A percentile compares a stretch with the other conserved stretches of the same genome.
Conservation (phyloP, 2,113 vertebrate genomes). For the Narcine bancroftii region DNA sequence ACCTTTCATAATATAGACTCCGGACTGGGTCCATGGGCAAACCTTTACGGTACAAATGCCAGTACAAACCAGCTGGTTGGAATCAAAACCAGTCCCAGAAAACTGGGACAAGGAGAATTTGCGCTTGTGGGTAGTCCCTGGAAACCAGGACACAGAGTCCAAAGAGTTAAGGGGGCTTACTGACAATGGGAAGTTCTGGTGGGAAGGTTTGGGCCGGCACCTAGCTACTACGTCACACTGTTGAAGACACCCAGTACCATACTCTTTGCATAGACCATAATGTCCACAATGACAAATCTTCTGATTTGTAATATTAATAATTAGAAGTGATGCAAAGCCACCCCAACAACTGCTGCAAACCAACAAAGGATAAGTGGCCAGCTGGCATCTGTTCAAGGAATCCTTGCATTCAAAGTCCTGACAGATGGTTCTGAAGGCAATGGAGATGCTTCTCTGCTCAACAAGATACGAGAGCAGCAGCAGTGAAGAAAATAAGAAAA, state of each 20-base stretch:
- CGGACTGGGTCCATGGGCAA: too few species aligned
- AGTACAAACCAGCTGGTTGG: too few species aligned
- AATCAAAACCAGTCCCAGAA: too few species aligned
- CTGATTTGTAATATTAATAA: constrained; percentile 27
- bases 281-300: neutral
- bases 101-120: too few species aligned
- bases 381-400: constrained; percentile 22
- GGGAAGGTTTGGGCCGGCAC: neutral
- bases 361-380: neutral
- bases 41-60: too few species aligned
- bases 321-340: constrained; percentile 19
- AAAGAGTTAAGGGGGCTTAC: too few species aligned
- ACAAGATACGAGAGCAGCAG: constrained; percentile 11
- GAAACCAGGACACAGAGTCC: too few species aligned
- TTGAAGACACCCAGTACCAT: neutral
- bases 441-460: neutral
- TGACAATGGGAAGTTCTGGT: neutral
- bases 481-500: constrained; percentile 34
- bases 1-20: too few species aligned
- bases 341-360: neutral
- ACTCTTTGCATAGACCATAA: neutral
- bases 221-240: neutral
- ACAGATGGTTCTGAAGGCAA: constrained; percentile 29
- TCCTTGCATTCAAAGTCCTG: neutral
- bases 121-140: too few species aligned